phyloP scores from a whole-genome alignment of 2,113 vertebrate species.

The Ictalurus furcatus region DNA sequence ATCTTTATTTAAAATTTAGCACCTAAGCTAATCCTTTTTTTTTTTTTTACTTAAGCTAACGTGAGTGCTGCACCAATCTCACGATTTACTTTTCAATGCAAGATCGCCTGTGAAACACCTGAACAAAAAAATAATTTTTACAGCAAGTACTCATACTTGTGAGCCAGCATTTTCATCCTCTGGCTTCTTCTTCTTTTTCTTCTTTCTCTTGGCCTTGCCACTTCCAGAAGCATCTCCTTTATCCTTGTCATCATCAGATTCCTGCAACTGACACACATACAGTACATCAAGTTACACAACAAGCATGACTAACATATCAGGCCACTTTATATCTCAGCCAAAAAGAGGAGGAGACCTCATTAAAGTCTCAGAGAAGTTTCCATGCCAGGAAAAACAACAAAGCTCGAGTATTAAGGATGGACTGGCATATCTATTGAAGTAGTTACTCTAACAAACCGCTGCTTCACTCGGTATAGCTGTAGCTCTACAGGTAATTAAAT shows the following conservation, averaged over 20 bases:
- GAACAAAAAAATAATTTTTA: neutral
- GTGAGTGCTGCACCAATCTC: neutral
- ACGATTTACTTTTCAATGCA: neutral
- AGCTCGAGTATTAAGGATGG: neutral
- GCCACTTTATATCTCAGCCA: neutral
- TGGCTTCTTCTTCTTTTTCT: slow-evolving; percentile 93
- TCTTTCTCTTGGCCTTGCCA: slow-evolving; percentile 88
- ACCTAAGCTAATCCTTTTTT: neutral
- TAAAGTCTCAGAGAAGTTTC: neutral
- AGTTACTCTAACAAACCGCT: neutral
- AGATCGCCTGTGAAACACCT: neutral
- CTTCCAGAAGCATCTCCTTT: slow-evolving; percentile 72
- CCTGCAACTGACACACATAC: slow-evolving; percentile 57
- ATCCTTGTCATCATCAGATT: slow-evolving; percentile 86
- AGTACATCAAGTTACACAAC: neutral
- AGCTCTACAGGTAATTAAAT: neutral
- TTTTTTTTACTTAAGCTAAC: neutral
- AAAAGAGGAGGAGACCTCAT: neutral
- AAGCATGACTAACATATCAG: neutral
- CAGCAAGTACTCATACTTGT: slow-evolving; percentile 51
- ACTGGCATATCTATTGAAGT: neutral
- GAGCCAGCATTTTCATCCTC: slow-evolving; percentile 73
- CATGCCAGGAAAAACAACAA: neutral
- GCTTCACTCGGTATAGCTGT: neutral
- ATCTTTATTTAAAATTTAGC: too few species aligned